Evolutionary conservation across 2,888 invertebrate species (phyloP).

Genomic region (Ormyrus rosae): DNA sequence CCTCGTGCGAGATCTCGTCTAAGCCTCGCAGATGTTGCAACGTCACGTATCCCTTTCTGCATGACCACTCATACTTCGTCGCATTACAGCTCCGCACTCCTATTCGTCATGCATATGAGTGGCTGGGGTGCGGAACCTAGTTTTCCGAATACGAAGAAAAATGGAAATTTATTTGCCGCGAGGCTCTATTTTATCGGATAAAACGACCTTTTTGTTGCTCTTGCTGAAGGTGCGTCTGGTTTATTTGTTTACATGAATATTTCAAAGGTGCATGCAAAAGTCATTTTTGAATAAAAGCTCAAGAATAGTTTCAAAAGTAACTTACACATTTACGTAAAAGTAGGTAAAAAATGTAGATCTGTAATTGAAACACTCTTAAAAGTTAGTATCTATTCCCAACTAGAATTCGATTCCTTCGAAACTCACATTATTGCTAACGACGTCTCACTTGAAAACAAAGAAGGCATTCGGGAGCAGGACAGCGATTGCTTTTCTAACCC

Average conservation of each 20-base stretch:
- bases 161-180: not conserved
- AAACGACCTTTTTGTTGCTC: too few relatives aligned
- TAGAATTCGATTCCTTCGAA: too few relatives aligned
- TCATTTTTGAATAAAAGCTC: too few relatives aligned
- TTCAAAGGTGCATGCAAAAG: too few relatives aligned
- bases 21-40: conserved; percentile 54
- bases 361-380: too few relatives aligned
- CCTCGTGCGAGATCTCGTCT: conserved; percentile 24
- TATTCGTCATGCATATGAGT: conserved; percentile 6
- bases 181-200: not conserved
- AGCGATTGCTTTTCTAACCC: not conserved
- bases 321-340: too few relatives aligned
- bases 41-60: conserved; percentile 54
- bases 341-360: too few relatives aligned
- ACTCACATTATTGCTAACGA: too few relatives aligned
- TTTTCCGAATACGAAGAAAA: not conserved
- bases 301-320: too few relatives aligned
- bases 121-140: not conserved
- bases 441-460: not conserved
- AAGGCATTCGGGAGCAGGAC: not conserved
- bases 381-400: too few relatives aligned
- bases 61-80: conserved; percentile 35
- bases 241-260: too few relatives aligned
- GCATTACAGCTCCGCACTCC: conserved; percentile 21
- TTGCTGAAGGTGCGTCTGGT: too few relatives aligned